Evolutionary conservation across 2,888 invertebrate species (phyloP), one percentile per base, ranked within the genome.

Genomic region (Agonum fuliginosum): DNA sequence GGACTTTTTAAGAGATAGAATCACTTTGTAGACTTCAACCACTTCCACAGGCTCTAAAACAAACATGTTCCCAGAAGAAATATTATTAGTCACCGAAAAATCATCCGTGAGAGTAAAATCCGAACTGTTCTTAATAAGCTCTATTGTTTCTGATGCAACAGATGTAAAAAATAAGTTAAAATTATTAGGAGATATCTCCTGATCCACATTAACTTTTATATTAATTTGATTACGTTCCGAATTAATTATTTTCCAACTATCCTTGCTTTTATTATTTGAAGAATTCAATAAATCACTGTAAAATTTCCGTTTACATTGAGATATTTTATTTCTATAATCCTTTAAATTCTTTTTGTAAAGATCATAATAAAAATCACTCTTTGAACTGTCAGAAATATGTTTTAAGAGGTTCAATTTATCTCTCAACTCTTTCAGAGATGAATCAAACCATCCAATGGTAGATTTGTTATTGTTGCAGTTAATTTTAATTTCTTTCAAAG

Each of bases 181-280:
- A 43, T 43, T 43, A 17, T 43, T 14, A 43, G 6, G 14, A 43
- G 43, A 43, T 43, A 43, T 14, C 2, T 43, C 6, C 1, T 12
- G 43, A 14, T 34, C 1, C 34, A 34, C 34, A 10, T 34, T 34
- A 34, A n/a, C n/a, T n/a, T n/a, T 34, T 34, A 1, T 34, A 34
- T 34, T 34, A 34, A 10, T n/a, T n/a, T n/a, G n/a, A n/a, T n/a
- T 34, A 34, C 48, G 48, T 2, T 48, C 48, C 10, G 48, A 48
- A 20, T 48, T 48, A 20, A 48, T 20, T 48, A 48, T 1, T 48
- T 48, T 48, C 48, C 48, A 48, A 48, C 48, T 48, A 48, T 48
- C 48, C 20, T 48, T 48, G 19, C 8, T 48, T 48, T 48, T 48
- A 17, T 48, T 48, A 48, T 20, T 20, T 8, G 19, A 48, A 48